These are phyloP conservation scores for Odontomyia ornata DNA, from an alignment of 2,888 invertebrate species.

Conservation along the genomic window DNA sequence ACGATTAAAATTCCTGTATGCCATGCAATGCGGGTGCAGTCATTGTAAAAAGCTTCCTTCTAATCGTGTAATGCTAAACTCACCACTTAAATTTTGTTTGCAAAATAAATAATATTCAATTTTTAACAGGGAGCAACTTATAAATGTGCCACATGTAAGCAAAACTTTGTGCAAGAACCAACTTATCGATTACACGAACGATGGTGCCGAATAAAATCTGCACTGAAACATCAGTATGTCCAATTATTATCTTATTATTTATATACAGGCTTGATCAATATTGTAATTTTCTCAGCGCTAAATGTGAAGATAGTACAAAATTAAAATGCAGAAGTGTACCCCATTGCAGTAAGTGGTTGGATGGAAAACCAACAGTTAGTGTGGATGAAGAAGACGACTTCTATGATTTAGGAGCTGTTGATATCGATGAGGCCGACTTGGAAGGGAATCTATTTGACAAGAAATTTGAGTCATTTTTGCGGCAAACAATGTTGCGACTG, in stretches of 20 bases:
- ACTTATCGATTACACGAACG: neutral
- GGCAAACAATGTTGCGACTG: neutral
- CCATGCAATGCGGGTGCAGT: neutral
- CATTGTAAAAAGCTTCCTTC: neutral
- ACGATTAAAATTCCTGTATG: neutral
- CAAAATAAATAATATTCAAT: neutral
- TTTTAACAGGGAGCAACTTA: neutral
- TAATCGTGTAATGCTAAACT: neutral
- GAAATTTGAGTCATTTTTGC: neutral
- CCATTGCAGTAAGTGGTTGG: neutral
- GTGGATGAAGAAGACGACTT: neutral
- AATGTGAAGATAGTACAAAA: neutral
- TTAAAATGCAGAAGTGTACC: neutral
- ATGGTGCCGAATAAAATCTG: conserved; percentile 1
- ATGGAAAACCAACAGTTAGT: neutral
- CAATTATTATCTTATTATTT: neutral
- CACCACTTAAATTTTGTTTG: neutral
- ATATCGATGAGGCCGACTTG: neutral
- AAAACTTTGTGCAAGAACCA: neutral
- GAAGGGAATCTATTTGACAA: neutral
- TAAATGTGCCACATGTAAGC: neutral
- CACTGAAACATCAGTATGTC: neutral
- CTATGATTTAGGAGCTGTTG: neutral
- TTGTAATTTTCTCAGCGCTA: neutral
- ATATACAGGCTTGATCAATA: neutral